Conservation (phyloP, 2,888 invertebrate species). For the Thereva nobilitata region DNA sequence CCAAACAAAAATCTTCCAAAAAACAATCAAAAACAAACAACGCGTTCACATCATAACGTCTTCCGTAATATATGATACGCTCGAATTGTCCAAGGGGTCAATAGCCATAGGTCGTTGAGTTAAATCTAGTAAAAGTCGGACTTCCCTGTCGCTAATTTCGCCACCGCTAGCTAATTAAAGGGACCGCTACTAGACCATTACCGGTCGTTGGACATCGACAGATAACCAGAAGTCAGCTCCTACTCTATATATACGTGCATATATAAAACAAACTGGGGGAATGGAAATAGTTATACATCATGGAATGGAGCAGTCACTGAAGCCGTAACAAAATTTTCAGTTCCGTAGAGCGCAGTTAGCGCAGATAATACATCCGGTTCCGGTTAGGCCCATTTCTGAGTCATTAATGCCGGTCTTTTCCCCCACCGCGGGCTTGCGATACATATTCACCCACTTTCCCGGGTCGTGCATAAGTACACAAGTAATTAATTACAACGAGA, state of each 20-base stretch:
- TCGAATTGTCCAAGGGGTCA: slow-evolving; percentile 29
- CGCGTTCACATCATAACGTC: slow-evolving; percentile 17
- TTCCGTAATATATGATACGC: slow-evolving; percentile 31
- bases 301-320: slow-evolving; percentile 3
- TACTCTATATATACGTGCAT: slow-evolving; percentile 14
- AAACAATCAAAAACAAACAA: not conserved
- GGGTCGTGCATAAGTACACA: slow-evolving; percentile 12
- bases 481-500: slow-evolving; percentile 24
- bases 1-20: not conserved
- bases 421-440: slow-evolving; percentile 4
- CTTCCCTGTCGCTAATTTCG: slow-evolving; percentile 32
- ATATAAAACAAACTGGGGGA: not conserved
- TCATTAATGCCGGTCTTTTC: slow-evolving; percentile 40
- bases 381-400: slow-evolving; percentile 57
- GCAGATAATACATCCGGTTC: slow-evolving; percentile 61
- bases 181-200: slow-evolving; percentile 39
- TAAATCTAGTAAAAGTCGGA: slow-evolving; percentile 17
- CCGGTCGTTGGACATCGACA: slow-evolving; percentile 20
- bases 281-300: not conserved
- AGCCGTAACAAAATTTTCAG: slow-evolving; percentile 31
- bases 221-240: not conserved
- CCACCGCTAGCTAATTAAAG: slow-evolving; percentile 38
- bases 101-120: slow-evolving; percentile 32
- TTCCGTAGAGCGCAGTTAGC: slow-evolving; percentile 53
- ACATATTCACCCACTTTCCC: slow-evolving; percentile 26